Evolutionary conservation across 2,888 invertebrate genomes (phyloP).

Genomic region (Marasmarcha lunaedactyla): DNA sequence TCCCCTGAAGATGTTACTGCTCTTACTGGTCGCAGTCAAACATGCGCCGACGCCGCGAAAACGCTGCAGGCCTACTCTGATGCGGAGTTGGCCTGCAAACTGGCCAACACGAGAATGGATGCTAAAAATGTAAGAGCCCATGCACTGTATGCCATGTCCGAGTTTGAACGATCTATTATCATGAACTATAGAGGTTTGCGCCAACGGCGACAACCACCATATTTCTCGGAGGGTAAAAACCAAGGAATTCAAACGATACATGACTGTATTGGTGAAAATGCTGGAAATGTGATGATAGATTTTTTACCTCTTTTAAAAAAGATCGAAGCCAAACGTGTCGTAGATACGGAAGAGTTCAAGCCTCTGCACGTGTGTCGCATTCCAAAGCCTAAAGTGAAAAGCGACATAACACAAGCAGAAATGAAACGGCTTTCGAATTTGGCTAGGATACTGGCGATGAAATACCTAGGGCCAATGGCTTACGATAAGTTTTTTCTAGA

Average conservation of each 20-base stretch:
- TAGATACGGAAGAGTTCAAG: conserved; percentile 31
- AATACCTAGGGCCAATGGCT: conserved; percentile 61
- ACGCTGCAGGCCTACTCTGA: conserved; percentile 51
- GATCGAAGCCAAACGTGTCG: conserved; percentile 32
- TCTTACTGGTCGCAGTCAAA: conserved; percentile 51
- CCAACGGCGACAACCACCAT: conserved; percentile 45
- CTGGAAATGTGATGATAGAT: conserved; percentile 52
- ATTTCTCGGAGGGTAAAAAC: conserved; percentile 55
- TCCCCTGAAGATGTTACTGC: conserved; percentile 43
- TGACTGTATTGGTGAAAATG: conserved; percentile 52
- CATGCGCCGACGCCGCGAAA: conserved; percentile 51
- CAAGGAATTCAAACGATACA: conserved; percentile 58
- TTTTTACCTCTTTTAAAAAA: conserved; percentile 53
- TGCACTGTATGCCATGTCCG: conserved; percentile 58
- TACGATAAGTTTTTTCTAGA: conserved; percentile 58
- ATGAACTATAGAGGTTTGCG: conserved; percentile 50
- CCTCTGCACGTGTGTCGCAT: conserved; percentile 42
- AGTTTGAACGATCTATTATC: conserved; percentile 57
- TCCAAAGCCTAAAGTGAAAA: conserved; percentile 34
- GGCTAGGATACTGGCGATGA: conserved; percentile 55
- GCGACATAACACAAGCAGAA: conserved; percentile 51
- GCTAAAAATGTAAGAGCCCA: conserved; percentile 56
- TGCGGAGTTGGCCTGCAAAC: conserved; percentile 50
- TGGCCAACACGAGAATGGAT: conserved; percentile 49
- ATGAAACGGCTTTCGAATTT: conserved; percentile 44